These are phyloP conservation scores for Uloborus diversus DNA, from an alignment of 1,140 invertebrate species.

Conservation along the genomic window DNA sequence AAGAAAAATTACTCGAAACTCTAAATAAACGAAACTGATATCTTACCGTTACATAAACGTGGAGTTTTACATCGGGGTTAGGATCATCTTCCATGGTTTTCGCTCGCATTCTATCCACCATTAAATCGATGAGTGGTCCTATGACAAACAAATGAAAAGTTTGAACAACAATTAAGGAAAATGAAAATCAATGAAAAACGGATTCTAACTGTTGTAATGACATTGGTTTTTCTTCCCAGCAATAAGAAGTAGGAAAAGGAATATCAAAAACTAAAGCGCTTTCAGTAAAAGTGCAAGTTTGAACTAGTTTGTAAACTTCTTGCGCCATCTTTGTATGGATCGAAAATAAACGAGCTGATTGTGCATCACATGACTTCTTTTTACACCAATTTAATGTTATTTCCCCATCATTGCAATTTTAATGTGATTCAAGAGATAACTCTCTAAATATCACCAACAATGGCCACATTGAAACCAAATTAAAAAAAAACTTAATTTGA, in stretches of 20 bases:
- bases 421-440: no score
- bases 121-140: background rate
- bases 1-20: no score
- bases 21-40: background rate
- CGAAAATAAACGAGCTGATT: no score
- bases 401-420: no score
- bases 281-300: background rate
- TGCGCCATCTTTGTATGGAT: background rate
- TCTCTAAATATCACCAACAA: no score
- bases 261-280: background rate
- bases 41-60: conserved; percentile 15
- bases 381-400: no score
- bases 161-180: background rate
- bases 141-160: background rate
- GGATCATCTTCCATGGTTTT: background rate
- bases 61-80: background rate
- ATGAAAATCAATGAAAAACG: background rate
- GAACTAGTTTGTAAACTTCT: background rate
- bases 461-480: no score
- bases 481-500: no score
- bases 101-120: background rate
- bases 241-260: no score
- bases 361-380: no score
- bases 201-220: background rate
- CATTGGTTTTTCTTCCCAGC: background rate